phyloP scores from a whole-genome alignment of 2,797 vertebrate species.

The Polyboroides typus region DNA sequence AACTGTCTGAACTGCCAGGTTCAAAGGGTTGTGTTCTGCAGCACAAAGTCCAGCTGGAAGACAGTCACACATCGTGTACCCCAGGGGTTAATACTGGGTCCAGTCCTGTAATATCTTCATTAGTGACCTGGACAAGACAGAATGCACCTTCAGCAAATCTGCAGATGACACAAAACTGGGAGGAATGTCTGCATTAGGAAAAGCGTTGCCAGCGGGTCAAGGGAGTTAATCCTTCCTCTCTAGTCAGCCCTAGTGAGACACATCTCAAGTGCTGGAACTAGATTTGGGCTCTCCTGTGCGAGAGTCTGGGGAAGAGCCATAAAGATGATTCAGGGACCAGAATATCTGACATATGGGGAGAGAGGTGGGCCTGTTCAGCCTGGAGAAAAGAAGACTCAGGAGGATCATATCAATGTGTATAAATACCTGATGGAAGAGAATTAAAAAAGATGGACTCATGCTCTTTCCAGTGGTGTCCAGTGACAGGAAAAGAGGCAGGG shows the following conservation, averaged over 20 bases:
- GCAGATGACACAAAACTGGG: background rate
- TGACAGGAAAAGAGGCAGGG: background rate
- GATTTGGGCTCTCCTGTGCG: background rate
- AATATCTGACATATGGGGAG: background rate
- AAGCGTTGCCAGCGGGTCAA: rapidly evolving
- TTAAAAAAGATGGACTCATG: background rate
- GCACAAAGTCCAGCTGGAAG: background rate
- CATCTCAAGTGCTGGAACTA: background rate
- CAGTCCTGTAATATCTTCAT: background rate
- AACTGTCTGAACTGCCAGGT: background rate
- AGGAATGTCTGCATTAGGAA: background rate
- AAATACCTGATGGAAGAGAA: background rate
- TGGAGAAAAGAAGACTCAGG: background rate
- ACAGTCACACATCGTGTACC: background rate
- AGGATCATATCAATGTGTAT: background rate
- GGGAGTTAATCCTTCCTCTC: background rate
- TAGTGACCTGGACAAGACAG: background rate
- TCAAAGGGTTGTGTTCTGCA: background rate
- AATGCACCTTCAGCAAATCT: background rate
- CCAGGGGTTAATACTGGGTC: too few species aligned
- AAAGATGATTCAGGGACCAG: background rate
- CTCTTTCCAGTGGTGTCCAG: background rate
- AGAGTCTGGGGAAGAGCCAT: background rate
- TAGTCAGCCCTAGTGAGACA: background rate
- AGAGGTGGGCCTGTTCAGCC: background rate